Evolutionary conservation across 2,888 invertebrate species (phyloP).

Genomic region (Eremobia ochroleuca): DNA sequence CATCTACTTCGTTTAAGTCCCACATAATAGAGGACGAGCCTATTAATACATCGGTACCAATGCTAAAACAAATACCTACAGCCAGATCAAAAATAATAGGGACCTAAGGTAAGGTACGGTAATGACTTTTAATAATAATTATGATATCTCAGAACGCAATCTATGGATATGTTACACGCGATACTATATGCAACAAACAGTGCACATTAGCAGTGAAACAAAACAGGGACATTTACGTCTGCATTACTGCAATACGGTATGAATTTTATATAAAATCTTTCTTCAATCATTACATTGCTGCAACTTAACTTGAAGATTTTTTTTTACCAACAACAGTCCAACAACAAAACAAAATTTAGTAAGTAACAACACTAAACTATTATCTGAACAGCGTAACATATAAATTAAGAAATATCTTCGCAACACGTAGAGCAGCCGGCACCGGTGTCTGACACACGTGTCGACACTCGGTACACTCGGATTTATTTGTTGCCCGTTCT

Average conservation of each 20-base stretch:
- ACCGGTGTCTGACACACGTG: slow-evolving; percentile 68
- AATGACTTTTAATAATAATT: no score
- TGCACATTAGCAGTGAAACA: background rate
- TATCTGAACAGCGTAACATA: slow-evolving; percentile 56
- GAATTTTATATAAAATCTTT: background rate
- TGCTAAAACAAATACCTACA: background rate
- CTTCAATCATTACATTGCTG: background rate
- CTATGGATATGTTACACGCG: background rate
- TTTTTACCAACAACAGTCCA: background rate
- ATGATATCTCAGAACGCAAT: background rate
- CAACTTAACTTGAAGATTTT: background rate
- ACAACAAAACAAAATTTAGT: slow-evolving; percentile 25
- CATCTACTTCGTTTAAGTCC: no score
- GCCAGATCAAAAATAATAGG: no score
- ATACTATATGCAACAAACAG: background rate
- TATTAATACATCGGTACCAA: background rate
- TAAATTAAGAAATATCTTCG: slow-evolving; percentile 66
- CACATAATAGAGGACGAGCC: no score
- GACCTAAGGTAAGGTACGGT: no score
- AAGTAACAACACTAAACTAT: slow-evolving; percentile 50
- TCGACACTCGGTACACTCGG: slow-evolving; percentile 67
- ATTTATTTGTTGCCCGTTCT: slow-evolving; percentile 71
- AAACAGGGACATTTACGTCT: background rate
- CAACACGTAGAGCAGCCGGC: slow-evolving; percentile 65
- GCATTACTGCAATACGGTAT: no score